Evolutionary conservation across 2,797 vertebrate species (phyloP).

Genomic region (Enteromius treurensis): DNA sequence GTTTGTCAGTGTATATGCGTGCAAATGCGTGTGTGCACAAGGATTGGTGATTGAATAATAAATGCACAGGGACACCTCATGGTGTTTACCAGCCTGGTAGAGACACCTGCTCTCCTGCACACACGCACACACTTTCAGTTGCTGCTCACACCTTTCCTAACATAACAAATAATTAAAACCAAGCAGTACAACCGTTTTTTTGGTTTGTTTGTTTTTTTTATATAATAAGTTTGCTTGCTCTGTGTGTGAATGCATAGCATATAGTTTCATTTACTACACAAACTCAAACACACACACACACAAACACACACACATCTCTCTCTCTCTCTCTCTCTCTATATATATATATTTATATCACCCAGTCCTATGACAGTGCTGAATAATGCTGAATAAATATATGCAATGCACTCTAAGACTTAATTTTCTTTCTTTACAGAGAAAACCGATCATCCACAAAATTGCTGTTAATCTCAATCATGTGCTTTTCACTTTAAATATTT

Average conservation of each 20-base stretch:
- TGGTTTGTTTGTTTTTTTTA: not conserved
- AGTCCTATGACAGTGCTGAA: not conserved
- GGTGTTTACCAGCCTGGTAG: slow-evolving; percentile 52
- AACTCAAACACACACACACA: too few species aligned
- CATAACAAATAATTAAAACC: slow-evolving; percentile 21
- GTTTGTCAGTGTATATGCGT: slow-evolving; percentile 18
- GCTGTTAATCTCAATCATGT: not conserved
- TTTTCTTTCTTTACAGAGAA: slow-evolving; percentile 3
- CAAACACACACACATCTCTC: too few species aligned
- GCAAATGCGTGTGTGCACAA: slow-evolving; percentile 26
- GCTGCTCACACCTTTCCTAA: slow-evolving; percentile 14
- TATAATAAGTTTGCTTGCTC: not conserved
- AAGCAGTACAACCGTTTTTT: not conserved
- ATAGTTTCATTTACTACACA: too few species aligned
- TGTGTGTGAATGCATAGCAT: not conserved
- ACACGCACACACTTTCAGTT: slow-evolving; percentile 2
- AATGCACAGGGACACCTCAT: slow-evolving; percentile 46
- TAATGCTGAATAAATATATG: not conserved
- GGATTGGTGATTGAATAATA: slow-evolving; percentile 43
- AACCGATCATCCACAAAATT: not conserved
- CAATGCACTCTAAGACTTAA: not conserved
- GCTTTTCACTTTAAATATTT: slow-evolving; percentile 30
- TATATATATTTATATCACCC: not conserved
- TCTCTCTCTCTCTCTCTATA: too few species aligned
- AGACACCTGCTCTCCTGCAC: slow-evolving; percentile 47